phyloP scores from a whole-genome alignment of 53 echinoderm and acorn worm species.

The Paelopatides confundens region DNA sequence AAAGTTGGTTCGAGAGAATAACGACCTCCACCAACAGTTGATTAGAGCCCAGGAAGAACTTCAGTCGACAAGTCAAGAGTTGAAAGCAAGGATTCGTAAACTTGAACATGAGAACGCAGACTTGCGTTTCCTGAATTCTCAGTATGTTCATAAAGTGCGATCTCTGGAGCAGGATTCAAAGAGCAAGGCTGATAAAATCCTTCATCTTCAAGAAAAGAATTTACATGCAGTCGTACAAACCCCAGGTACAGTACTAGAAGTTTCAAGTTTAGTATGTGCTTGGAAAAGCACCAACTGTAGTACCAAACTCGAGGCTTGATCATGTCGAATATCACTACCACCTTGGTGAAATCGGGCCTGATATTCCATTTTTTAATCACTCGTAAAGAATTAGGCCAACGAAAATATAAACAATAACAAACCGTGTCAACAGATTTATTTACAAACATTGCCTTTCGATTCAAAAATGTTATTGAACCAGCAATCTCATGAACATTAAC shows the following conservation, averaged over 20 bases:
- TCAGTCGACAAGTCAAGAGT: slow-evolving; percentile 76
- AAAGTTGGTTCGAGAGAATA: slow-evolving; percentile 88
- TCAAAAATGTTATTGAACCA: too few relatives aligned
- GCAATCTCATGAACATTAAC: too few relatives aligned
- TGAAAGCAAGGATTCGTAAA: slow-evolving; percentile 81
- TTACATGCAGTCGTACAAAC: slow-evolving; percentile 98
- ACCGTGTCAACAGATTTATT: too few relatives aligned
- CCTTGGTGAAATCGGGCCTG: too few relatives aligned
- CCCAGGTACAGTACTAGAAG: slow-evolving; percentile 67
- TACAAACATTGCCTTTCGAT: too few relatives aligned
- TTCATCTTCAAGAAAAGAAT: slow-evolving; percentile 93
- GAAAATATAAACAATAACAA: too few relatives aligned
- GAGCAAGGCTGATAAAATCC: slow-evolving; percentile 83
- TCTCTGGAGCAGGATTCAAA: slow-evolving; percentile 89
- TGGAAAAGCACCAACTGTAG: neutral
- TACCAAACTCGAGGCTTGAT: neutral
- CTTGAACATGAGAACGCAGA: slow-evolving; percentile 98
- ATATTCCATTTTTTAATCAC: too few relatives aligned
- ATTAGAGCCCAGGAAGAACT: slow-evolving; percentile 85
- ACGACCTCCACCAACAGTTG: slow-evolving; percentile 90
- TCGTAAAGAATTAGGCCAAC: too few relatives aligned
- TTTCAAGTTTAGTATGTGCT: neutral
- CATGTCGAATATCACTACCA: too few relatives aligned
- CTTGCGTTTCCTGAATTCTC: slow-evolving; percentile 92
- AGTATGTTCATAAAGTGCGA: slow-evolving; percentile 96